phyloP scores from a whole-genome alignment of 2,113 vertebrate genomes.

The Elgaria multicarinata region DNA sequence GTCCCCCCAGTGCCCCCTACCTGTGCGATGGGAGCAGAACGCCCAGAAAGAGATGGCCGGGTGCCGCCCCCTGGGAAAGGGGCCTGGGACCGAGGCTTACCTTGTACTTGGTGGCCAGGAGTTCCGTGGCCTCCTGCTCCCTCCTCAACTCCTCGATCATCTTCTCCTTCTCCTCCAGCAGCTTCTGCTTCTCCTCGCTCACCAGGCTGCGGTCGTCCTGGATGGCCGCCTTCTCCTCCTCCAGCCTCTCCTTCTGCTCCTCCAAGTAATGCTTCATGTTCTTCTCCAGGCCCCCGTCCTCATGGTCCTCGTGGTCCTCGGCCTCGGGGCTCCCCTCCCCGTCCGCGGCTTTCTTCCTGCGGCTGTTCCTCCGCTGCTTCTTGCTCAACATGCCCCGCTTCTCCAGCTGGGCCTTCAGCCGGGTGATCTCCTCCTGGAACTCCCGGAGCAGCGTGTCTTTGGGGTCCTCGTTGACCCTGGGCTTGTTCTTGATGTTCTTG shows the following conservation, averaged over 20 bases:
- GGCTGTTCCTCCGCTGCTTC: conserved; percentile 85
- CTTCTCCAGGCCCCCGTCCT: conserved; percentile 76
- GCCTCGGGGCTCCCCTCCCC: conserved; percentile 67
- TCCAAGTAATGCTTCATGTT: conserved; percentile 89
- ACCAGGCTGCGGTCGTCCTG: conserved; percentile 91
- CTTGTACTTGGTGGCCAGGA: conserved; percentile 95
- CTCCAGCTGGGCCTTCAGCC: conserved; percentile 93
- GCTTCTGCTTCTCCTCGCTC: conserved; percentile 92
- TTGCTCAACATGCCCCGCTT: conserved; percentile 86
- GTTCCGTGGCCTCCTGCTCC: conserved; percentile 92
- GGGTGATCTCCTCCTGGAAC: conserved; percentile 94
- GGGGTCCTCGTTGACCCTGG: conserved; percentile 94
- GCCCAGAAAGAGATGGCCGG: not conserved
- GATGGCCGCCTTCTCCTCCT: conserved; percentile 94
- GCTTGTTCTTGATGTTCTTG: conserved; percentile 98
- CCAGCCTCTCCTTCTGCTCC: conserved; percentile 91
- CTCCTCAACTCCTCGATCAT: conserved; percentile 94
- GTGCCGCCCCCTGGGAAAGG: not conserved
- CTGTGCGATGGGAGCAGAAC: not conserved
- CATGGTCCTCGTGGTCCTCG: conserved; percentile 77
- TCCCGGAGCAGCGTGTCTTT: conserved; percentile 94
- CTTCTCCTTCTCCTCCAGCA: conserved; percentile 95
- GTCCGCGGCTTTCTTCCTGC: conserved; percentile 74
- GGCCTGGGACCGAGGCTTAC: conserved; percentile 65
- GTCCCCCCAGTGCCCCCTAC: not conserved